These are phyloP conservation scores for Steinernema hermaphroditum DNA, from an alignment of 2,888 invertebrate species.

Conservation along the genomic window DNA sequence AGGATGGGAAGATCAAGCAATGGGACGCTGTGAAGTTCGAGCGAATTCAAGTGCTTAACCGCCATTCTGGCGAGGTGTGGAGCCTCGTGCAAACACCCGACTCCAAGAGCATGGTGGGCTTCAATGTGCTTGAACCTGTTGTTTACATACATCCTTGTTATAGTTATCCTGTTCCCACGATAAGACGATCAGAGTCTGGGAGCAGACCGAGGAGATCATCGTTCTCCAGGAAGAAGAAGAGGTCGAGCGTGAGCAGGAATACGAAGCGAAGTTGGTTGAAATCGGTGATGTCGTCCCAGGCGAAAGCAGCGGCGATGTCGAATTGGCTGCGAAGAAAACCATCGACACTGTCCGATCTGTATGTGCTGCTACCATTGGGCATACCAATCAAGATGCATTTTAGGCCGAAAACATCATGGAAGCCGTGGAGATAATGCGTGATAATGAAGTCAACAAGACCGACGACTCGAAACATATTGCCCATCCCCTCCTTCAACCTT, in stretches of 20 bases:
- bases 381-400: constrained; percentile 31
- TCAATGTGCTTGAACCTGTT: not conserved
- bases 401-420: constrained; percentile 87
- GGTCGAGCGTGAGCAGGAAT: constrained; percentile 66
- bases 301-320: constrained; percentile 67
- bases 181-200: constrained; percentile 81
- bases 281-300: constrained; percentile 67
- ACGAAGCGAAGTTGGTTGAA: constrained; percentile 70
- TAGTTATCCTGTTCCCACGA: constrained; percentile 80
- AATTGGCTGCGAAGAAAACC: constrained; percentile 83
- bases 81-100: constrained; percentile 51
- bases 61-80: constrained; percentile 58
- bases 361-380: too few species aligned
- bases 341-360: constrained; percentile 78
- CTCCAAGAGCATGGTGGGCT: constrained; percentile 57
- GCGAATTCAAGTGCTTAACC: constrained; percentile 84
- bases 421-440: constrained; percentile 77
- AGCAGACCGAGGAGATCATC: constrained; percentile 83
- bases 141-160: constrained; percentile 1
- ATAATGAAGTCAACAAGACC: constrained; percentile 44
- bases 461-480: constrained; percentile 67
- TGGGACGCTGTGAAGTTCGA: constrained; percentile 94
- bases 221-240: constrained; percentile 91
- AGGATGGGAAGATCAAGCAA: constrained; percentile 80
- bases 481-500: constrained; percentile 82